Conservation (phyloP, 2,113 vertebrate species). For the Colossoma macropomum region DNA sequence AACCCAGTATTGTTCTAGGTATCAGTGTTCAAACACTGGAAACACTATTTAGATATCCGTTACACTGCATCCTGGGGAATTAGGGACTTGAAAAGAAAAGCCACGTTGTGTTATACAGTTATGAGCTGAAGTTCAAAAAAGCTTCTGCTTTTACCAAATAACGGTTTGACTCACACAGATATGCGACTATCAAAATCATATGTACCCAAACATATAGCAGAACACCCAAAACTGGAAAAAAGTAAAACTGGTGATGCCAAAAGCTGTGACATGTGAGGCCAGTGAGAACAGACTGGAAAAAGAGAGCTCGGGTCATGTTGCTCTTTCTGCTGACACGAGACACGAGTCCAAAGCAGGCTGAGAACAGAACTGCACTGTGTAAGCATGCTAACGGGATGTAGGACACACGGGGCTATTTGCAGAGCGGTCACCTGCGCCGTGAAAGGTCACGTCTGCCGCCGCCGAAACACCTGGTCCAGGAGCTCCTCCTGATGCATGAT, state of each 20-base stretch:
- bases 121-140: no score
- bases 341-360: background rate
- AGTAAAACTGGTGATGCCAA: background rate
- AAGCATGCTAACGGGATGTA: slow-evolving; percentile 49
- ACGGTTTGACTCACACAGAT: no score
- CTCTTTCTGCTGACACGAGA: slow-evolving; percentile 30
- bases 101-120: no score
- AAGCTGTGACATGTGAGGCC: slow-evolving; percentile 14
- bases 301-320: slow-evolving; percentile 9
- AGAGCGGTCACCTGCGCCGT: slow-evolving; percentile 34
- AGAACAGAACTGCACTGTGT: slow-evolving; percentile 28
- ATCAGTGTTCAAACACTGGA: no score
- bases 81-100: no score
- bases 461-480: slow-evolving; percentile 28
- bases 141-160: no score
- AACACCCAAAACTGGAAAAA: no score
- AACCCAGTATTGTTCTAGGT: no score
- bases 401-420: slow-evolving; percentile 47
- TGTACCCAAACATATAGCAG: no score
- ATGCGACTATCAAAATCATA: no score
- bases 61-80: no score
- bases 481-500: background rate
- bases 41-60: no score
- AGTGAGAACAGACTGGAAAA: slow-evolving; percentile 28
- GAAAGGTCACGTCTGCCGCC: background rate